A percentile compares a stretch with the other conserved stretches of the same genome.
These are phyloP conservation scores for Drosophila vallismaia DNA, from an alignment of 2,888 invertebrate genomes.

Conservation along the genomic window DNA sequence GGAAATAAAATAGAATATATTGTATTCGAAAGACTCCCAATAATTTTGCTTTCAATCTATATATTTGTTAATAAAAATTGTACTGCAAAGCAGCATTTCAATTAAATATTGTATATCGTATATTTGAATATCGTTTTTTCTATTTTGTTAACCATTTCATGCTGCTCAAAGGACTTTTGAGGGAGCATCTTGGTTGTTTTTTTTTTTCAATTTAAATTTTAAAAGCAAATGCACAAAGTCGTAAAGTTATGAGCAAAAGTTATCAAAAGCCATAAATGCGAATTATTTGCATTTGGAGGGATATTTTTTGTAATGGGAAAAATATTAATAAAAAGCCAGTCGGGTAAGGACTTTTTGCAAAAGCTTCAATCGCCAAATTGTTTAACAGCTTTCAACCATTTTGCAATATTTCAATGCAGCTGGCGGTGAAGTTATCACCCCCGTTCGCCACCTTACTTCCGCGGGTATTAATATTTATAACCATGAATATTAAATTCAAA, in stretches of 20 bases:
- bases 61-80: no score
- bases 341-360: conserved; percentile 39
- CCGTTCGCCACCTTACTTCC: conserved; percentile 6
- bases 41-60: no score
- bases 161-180: conserved; percentile 1
- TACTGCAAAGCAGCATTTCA: no score
- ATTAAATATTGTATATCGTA: no score
- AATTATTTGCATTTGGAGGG: conserved; percentile 22
- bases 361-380: conserved; percentile 60
- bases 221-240: conserved; percentile 69
- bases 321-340: conserved; percentile 64
- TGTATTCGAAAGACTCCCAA: no score
- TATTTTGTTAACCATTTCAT: no score
- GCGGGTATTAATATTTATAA: conserved; percentile 72
- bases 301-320: conserved; percentile 51
- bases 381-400: conserved; percentile 66
- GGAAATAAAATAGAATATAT: no score
- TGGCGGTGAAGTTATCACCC: conserved; percentile 15
- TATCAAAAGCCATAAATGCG: conserved; percentile 49
- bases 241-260: conserved; percentile 50
- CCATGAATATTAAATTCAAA: conserved; percentile 72
- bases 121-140: no score
- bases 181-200: background rate
- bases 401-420: conserved; percentile 54
- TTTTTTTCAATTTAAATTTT: conserved; percentile 58